Base-by-base conservation (phyloP, 2,113 vertebrate species). In the Callipepla squamata region DNA sequence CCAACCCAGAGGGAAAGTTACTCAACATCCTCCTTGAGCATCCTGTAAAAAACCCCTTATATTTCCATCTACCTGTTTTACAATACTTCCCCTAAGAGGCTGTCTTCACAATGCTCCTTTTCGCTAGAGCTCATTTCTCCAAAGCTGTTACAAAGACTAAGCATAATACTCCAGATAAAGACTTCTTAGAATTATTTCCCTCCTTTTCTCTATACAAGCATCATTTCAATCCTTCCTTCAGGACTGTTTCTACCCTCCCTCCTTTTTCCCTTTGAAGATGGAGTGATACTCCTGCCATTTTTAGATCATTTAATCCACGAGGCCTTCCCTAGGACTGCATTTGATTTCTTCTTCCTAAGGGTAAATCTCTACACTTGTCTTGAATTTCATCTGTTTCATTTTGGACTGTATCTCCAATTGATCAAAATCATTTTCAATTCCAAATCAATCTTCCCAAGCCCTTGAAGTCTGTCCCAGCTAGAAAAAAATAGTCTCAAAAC, bases 341-440 rank as follows among this genome's bases (percentile, higher is more conserved):
- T 77, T 58, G 53, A 87, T 92, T 95, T 87, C 48, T 91, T 40
- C 65, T 87, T 93, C 80, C 59, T 92, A 48, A 66, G 63, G 55
- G 34, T 16, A 77, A 80, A 69, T 73, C 30, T 85, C 45, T 65
- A 73, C 13, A 25, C 51, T 94, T 83, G 53, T 85, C 63, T 90
- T 77, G 34, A 88, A 77, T 86, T 90, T 68, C 59, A 80, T 80
- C 79, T 87, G 55, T 20, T 85, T 77, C 28, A 55, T 83, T 94
- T 91, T 77, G 70, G 61, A 67, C 14, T 7, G 34, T 63, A 73
- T 70, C 18, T 83, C 58, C 53, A 77, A 76, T 76, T 76, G 75
- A 85, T 94, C 79, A 92, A 92, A 95, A 94, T 42, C 59, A 61
- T 70, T 91, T 87, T 45, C 53, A 91, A 87, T 84, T 79, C 30